phyloP scores from a whole-genome alignment of 2,113 vertebrate genomes.

The Psittacara wagleri region DNA sequence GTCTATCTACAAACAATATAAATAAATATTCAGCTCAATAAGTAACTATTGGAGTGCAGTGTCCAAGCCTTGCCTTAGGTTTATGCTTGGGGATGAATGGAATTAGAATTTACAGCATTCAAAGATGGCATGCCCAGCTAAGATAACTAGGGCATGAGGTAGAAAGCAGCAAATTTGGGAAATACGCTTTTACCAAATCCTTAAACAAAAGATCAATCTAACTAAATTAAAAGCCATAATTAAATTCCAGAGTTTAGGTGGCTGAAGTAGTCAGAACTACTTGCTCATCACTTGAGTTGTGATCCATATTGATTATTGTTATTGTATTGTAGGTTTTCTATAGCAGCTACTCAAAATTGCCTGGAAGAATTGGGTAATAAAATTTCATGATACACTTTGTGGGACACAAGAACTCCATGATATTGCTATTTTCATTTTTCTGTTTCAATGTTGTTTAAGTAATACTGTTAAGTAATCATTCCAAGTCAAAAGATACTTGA shows the following conservation, averaged over 20 bases:
- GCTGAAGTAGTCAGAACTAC: conserved; percentile 48
- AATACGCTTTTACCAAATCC: neutral
- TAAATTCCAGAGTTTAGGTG: conserved; percentile 12
- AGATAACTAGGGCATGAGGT: neutral
- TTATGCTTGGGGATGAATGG: neutral
- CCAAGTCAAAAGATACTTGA: neutral
- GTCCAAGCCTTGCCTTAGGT: neutral
- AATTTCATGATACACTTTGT: conserved; percentile 52
- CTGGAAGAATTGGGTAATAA: conserved; percentile 53
- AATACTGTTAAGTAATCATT: conserved; percentile 6
- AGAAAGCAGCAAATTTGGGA: neutral
- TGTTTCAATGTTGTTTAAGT: conserved; percentile 35
- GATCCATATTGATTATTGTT: conserved; percentile 52
- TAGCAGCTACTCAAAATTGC: conserved; percentile 58
- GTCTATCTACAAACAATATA: neutral
- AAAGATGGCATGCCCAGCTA: neutral
- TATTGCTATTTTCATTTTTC: conserved; percentile 40
- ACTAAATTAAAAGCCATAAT: neutral
- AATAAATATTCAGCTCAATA: neutral
- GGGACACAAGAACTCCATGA: conserved; percentile 45
- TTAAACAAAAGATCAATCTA: neutral
- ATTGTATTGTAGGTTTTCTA: conserved; percentile 59
- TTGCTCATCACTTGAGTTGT: conserved; percentile 46
- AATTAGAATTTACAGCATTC: neutral
- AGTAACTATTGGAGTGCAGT: neutral